A percentile compares a stretch with the other conserved stretches of the same genome.
Evolutionary conservation across 2,888 invertebrate species (phyloP).

Genomic region (Saturnia japonica): DNA sequence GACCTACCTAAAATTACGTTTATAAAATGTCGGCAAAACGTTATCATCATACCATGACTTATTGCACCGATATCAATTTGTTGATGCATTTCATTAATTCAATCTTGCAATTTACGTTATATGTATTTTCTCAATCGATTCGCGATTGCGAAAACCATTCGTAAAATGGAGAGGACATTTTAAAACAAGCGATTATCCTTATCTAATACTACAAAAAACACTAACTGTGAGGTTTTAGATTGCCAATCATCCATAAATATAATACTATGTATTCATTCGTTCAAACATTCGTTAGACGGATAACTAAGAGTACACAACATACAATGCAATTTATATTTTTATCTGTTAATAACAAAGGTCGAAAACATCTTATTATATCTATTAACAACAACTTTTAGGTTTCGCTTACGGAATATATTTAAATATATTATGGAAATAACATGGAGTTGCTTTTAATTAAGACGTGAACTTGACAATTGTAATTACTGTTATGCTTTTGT

Average conservation of each 20-base stretch:
- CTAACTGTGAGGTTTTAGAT: conserved; percentile 22
- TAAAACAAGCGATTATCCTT: background rate
- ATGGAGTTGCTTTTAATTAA: conserved; percentile 15
- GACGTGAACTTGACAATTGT: conserved; percentile 16
- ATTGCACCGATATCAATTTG: background rate
- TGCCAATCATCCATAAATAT: conserved; percentile 28
- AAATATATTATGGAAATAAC: conserved; percentile 18
- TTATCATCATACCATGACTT: background rate
- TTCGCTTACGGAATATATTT: conserved; percentile 24
- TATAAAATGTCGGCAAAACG: background rate
- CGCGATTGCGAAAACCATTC: background rate
- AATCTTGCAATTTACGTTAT: background rate
- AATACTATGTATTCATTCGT: conserved; percentile 26
- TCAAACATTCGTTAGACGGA: background rate
- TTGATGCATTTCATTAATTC: background rate
- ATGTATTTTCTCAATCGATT: background rate
- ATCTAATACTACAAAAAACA: conserved; percentile 16
- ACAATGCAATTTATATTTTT: conserved; percentile 37
- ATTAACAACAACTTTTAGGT: conserved; percentile 24
- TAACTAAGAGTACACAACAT: conserved; percentile 12
- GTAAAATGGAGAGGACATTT: background rate
- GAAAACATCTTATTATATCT: conserved; percentile 24
- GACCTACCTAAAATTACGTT: background rate
- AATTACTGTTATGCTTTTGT: background rate
- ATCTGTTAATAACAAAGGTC: conserved; percentile 34